A percentile compares a stretch with the other conserved stretches of the same genome.
phyloP scores from a whole-genome alignment of 1,140 invertebrate genomes.

The Drosophila sturtevanti region DNA sequence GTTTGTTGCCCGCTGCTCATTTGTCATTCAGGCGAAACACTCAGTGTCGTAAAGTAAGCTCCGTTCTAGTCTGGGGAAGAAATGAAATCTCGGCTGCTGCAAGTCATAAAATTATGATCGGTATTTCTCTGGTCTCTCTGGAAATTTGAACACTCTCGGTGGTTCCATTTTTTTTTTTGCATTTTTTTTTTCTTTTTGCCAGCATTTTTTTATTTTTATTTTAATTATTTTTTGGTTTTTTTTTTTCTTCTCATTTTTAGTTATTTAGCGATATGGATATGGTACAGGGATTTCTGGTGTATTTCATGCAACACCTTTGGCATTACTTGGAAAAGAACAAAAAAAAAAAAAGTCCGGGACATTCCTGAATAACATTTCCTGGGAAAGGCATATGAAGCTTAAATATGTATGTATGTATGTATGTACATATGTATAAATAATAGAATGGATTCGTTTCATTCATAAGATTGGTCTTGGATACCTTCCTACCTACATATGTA shows the following conservation, averaged over 20 bases:
- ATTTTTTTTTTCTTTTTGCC: constrained; percentile 57
- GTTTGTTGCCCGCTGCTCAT: constrained; percentile 62
- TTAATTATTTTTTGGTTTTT: constrained; percentile 65
- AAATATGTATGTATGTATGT: background rate
- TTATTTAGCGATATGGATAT: constrained; percentile 41
- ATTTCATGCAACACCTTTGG: constrained; percentile 78
- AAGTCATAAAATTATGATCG: constrained; percentile 78
- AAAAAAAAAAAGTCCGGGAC: constrained; percentile 52
- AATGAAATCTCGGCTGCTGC: constrained; percentile 34
- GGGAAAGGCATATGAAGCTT: constrained; percentile 19
- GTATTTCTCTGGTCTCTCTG: constrained; percentile 51
- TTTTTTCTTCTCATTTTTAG: constrained; percentile 28
- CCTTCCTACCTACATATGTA: no score
- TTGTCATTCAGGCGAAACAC: constrained; percentile 80
- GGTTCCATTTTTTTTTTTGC: constrained; percentile 38
- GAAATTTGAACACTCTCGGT: constrained; percentile 69
- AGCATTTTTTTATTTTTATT: constrained; percentile 57
- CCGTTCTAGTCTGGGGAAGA: constrained; percentile 31
- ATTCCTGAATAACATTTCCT: constrained; percentile 48
- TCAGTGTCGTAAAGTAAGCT: constrained; percentile 53
- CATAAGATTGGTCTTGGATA: background rate
- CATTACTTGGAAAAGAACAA: constrained; percentile 49
- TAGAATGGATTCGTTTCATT: background rate
- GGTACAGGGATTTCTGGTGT: constrained; percentile 62
- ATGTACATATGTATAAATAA: background rate